Evolutionary conservation across 2,797 vertebrate genomes (phyloP), one percentile per base, ranked within the genome.

Genomic region (Hippocampus kuda): DNA sequence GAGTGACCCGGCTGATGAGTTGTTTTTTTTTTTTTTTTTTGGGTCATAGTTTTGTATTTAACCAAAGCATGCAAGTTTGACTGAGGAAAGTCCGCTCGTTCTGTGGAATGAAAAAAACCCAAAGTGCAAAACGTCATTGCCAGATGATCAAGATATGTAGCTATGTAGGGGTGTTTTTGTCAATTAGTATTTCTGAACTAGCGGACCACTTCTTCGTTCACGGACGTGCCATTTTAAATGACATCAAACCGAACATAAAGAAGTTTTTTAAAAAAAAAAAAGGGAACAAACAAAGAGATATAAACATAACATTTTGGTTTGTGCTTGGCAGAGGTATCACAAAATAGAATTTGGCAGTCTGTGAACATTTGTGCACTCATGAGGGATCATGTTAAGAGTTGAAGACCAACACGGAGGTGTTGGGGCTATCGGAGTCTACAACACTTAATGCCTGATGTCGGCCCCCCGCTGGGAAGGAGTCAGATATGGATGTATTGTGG

Each of bases 381-480:
- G 63, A 70, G 75, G 48, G 62, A 66, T 80, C 69, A 0, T 79
- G 70, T 70, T 57, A 60, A 73, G 73, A 76, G 71, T 71, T 77
- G 67, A 65, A 68, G 73, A 71, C 65, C n/a, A 76, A 75, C 64
- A 69, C 80, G 56, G 79, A 81, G 79, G 73, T 87, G 88, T 85
- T 86, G 81, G 83, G 77, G 71, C 82, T 88, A 88, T 88, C 82
- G 82, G 85, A 77, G 72, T 66, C 65, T 73, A 72, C 5, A 6
- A 65, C 65, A 69, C 66, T 79, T 91, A 91, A 92, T 89, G 81
- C 82, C 84, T 83, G 83, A 70, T 90, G 89, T 90, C 90, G 85
- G 82, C 88, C 79, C 86, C 91, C 88, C 69, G 56, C 87, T 68
- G 85, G 56, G 72, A 68, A 66, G 74, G 80, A 83, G 79, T 84